Evolutionary conservation across 1,140 invertebrate genomes (phyloP).

Genomic region (Heliconius melpomene): DNA sequence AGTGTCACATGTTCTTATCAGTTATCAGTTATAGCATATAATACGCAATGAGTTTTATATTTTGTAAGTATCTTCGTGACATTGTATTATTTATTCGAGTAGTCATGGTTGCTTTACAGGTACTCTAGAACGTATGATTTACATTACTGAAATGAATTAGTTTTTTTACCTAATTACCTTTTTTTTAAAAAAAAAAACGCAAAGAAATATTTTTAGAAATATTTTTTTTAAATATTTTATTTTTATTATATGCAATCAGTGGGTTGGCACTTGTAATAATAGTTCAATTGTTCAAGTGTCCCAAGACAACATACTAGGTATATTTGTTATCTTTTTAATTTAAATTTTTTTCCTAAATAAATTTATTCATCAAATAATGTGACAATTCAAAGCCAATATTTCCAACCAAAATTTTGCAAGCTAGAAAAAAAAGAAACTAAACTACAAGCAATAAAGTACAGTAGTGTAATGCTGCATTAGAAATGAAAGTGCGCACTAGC

Average conservation of each 20-base stretch:
- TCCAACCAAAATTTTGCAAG: neutral
- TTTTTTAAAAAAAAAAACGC: no score
- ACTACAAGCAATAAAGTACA: conserved; percentile 35
- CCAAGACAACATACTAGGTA: no score
- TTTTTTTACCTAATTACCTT: no score
- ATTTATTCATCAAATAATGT: no score
- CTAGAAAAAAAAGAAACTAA: conserved; percentile 17
- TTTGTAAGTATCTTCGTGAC: neutral
- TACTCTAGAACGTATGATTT: neutral
- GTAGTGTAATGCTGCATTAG: conserved; percentile 55
- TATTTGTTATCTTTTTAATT: no score
- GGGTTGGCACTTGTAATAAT: no score
- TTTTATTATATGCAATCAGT: no score
- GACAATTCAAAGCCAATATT: neutral
- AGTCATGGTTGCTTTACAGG: neutral
- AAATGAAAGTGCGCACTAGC: conserved; percentile 60
- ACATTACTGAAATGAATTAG: no score
- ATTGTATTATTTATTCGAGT: neutral
- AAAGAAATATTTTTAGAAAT: no score
- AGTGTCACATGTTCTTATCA: conserved; percentile 3
- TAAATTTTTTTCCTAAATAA: no score
- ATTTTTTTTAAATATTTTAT: no score
- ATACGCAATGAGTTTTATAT: neutral
- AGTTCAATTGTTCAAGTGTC: no score
- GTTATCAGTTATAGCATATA: neutral